Evolutionary conservation across 2,888 invertebrate species (phyloP), one percentile per base, ranked within the genome.

Genomic region (Ypsolopha scabrella): DNA sequence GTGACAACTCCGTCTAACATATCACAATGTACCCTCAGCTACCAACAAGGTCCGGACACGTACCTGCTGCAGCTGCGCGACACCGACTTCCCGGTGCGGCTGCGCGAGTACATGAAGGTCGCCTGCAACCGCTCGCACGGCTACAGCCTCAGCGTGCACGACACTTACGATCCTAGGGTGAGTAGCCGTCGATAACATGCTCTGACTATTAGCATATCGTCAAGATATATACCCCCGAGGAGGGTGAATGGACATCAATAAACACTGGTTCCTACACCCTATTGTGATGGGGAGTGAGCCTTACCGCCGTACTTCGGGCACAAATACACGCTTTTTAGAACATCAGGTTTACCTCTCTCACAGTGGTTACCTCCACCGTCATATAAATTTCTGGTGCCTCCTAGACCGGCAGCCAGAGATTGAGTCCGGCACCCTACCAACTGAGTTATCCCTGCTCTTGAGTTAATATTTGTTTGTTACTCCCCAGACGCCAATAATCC

Each of bases 1-100:
- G 14, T 33, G 45, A 7, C 45, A 6, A 34, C 4, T 14, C 2
- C 2, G 33, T 45, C 24, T 45, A 34, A 45, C 34, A 6, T 13
- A 38, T 2, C 6, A 2, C 38, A 14, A 10, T 33, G 9, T 48
- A 51, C 49, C 65, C 73, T 49, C 65, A 96, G 96, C 68, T 98
- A 98, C 81, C 97, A 98, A 85, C 94, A 95, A 76, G 98, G 99
- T 0, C 98, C 98, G 0, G 98, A 99, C 73, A 98, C 98, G 1
- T 97, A 98, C 75, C 87, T 99, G 7, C 89, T 99, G 44, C 98
- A 98, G 72, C 88, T 98, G 13, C 90, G 97, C 51, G 98, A 98
- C 80, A 94, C 96, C 0, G 93, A 93, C 73, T 98, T 99, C 88
- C 97, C 98, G n/a, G 94, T 95, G 45, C 90, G 97, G 24, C 88